phyloP scores from a whole-genome alignment of 2,113 vertebrate genomes.

The Gasterosteus nipponicus region DNA sequence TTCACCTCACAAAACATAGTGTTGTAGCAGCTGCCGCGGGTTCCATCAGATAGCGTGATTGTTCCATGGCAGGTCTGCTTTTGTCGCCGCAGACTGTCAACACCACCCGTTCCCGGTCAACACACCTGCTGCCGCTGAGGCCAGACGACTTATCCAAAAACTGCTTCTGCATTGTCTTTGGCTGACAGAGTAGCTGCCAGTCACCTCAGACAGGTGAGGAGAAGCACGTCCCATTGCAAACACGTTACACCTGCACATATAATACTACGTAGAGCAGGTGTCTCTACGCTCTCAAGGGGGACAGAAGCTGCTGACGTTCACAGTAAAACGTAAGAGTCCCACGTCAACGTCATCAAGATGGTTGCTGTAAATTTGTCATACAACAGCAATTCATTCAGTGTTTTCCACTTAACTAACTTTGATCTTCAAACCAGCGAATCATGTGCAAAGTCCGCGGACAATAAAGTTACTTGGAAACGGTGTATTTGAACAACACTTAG shows the following conservation, averaged over 20 bases:
- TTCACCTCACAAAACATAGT: not conserved
- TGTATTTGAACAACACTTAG: not conserved
- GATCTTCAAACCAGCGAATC: not conserved
- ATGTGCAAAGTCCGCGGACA: not conserved
- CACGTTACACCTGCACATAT: not conserved
- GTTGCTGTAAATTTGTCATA: not conserved
- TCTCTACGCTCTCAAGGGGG: not conserved
- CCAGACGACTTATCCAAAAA: constrained; percentile 41
- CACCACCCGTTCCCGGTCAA: constrained; percentile 29
- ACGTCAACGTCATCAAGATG: not conserved
- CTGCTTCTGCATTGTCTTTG: constrained; percentile 41
- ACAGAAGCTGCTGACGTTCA: not conserved
- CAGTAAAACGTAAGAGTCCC: not conserved
- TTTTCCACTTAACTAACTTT: not conserved
- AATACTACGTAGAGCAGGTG: constrained; percentile 11
- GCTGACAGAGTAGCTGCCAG: constrained; percentile 44
- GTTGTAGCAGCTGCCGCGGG: constrained; percentile 46
- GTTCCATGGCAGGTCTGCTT: constrained; percentile 33
- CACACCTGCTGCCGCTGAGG: constrained; percentile 54
- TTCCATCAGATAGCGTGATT: constrained; percentile 59
- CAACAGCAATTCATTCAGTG: not conserved
- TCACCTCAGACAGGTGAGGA: constrained; percentile 36
- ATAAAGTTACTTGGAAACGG: not conserved
- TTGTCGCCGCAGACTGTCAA: constrained; percentile 44
- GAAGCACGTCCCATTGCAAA: constrained; percentile 22